A percentile compares a stretch with the other conserved stretches of the same genome.
These are phyloP conservation scores for Psococerastis gibbosa DNA, from an alignment of 2,888 invertebrate genomes.

Conservation along the genomic window DNA sequence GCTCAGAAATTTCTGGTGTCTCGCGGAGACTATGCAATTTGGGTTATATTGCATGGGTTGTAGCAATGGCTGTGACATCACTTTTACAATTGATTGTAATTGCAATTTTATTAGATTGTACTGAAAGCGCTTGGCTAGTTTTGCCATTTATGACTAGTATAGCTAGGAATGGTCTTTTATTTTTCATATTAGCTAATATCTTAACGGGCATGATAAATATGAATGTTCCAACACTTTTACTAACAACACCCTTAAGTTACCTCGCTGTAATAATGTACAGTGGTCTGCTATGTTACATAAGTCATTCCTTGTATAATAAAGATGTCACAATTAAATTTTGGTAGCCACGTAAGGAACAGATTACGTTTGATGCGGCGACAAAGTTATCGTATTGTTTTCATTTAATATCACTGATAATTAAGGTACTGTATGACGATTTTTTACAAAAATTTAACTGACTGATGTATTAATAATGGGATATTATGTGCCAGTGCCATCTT, in stretches of 20 bases:
- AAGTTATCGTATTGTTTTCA: too few species aligned
- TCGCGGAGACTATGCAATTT: constrained; percentile 72
- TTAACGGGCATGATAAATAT: constrained; percentile 15
- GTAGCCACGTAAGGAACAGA: too few species aligned
- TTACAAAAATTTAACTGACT: too few species aligned
- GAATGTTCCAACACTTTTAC: constrained; percentile 12
- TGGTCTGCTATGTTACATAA: constrained; percentile 27
- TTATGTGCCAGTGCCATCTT: too few species aligned
- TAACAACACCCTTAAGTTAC: constrained; percentile 12
- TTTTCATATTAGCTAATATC: constrained; percentile 14
- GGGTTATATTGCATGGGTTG: constrained; percentile 60
- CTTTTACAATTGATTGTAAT: constrained; percentile 33
- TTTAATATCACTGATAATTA: too few species aligned
- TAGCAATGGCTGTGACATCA: constrained; percentile 39
- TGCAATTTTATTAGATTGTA: constrained; percentile 27
- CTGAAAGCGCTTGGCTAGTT: too few species aligned
- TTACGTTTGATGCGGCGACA: too few species aligned
- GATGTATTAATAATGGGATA: too few species aligned
- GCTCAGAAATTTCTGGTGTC: constrained; percentile 31
- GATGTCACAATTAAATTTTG: constrained; percentile 30
- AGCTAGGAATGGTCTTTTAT: constrained; percentile 14
- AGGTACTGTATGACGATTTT: too few species aligned
- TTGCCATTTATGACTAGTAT: background rate
- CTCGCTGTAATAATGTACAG: constrained; percentile 36
- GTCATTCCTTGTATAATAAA: constrained; percentile 26